phyloP scores from a whole-genome alignment of 2,888 invertebrate genomes.

The Graphium colonna region DNA sequence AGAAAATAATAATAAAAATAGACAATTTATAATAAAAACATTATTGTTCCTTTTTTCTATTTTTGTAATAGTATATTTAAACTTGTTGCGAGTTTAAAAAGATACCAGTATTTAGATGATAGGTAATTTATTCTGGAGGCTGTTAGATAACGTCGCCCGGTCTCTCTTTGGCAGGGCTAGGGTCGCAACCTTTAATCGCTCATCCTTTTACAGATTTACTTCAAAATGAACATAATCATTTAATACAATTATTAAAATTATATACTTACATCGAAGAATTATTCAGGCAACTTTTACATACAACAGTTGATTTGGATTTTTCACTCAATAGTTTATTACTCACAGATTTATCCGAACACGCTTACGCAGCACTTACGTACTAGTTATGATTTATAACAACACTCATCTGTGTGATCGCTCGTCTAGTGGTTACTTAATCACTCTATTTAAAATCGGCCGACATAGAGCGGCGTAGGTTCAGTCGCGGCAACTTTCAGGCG shows the following conservation, averaged over 20 bases:
- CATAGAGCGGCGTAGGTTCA: slow-evolving; percentile 30
- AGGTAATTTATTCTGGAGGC: slow-evolving; percentile 31
- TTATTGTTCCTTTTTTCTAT: slow-evolving; percentile 12
- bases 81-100: not conserved
- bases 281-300: slow-evolving; percentile 28
- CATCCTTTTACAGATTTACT: slow-evolving; percentile 37
- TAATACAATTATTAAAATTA: no score
- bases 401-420: slow-evolving; percentile 32
- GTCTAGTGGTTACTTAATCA: slow-evolving; percentile 65
- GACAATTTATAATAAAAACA: not conserved
- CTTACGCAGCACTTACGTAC: slow-evolving; percentile 29
- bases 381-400: slow-evolving; percentile 31
- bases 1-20: not conserved
- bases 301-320: slow-evolving; percentile 21
- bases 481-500: slow-evolving; percentile 49
- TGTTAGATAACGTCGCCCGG: slow-evolving; percentile 60
- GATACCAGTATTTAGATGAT: slow-evolving; percentile 16
- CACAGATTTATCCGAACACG: slow-evolving; percentile 30
- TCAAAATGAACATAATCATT: slow-evolving; percentile 57
- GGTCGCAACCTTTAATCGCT: slow-evolving; percentile 69
- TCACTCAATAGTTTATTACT: slow-evolving; percentile 28
- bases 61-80: not conserved
- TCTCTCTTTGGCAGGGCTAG: slow-evolving; percentile 38
- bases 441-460: slow-evolving; percentile 49
- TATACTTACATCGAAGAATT: slow-evolving; percentile 48